Base-by-base conservation (phyloP, 2,797 vertebrate genomes). In the Poeciliopsis paucimaculata region DNA sequence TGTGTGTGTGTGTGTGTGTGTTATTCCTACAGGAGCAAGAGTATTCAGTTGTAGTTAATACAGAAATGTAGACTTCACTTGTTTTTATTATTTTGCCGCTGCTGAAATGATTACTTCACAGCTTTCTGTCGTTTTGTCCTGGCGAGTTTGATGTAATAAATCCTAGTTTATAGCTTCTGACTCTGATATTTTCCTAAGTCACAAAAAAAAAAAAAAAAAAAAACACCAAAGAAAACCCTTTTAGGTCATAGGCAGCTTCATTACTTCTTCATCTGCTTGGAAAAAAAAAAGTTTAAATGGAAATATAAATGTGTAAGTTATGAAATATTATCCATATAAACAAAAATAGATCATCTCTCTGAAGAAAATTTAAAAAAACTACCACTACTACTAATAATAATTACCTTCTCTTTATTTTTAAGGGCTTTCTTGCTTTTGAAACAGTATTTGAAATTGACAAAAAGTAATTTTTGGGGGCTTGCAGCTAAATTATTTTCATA, bases 41-140 rank as follows among this genome's bases (percentile, higher is more conserved):
- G 49, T 74, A 49, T 75, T 86, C 76, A 15, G 79, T 82, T 57
- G 75, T 78, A 75, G 60, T 86, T 88, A 51, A 84, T 82, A 79
- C 43, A 53, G 66, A 87, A 81, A 77, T 73, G 57, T 76, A 34
- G 31, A 80, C 76, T 81, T 76, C 75, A 84, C 77, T 77, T 51
- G 84, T 82, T 18, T 34, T 70, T 75, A 79, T 80, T 60, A 28
- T 28, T 77, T 71, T 34, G 23, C 55, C 13, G 8, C n/a, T 26
- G 28, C 75, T 75, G 43, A 53, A 81, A 75, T n/a, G 6, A 80
- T 76, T 20, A 26, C 13, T 4, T 31, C 13, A 41, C 4, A 68
- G 55, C 76, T 47, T 23, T 68, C 46, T 3, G 13, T 71, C 13
- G 26, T 20, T 15, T 71, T 73, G 28, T 55, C 7, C 39, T 31